phyloP scores from a whole-genome alignment of 2,888 invertebrate species.

The Calameuta idolon region DNA sequence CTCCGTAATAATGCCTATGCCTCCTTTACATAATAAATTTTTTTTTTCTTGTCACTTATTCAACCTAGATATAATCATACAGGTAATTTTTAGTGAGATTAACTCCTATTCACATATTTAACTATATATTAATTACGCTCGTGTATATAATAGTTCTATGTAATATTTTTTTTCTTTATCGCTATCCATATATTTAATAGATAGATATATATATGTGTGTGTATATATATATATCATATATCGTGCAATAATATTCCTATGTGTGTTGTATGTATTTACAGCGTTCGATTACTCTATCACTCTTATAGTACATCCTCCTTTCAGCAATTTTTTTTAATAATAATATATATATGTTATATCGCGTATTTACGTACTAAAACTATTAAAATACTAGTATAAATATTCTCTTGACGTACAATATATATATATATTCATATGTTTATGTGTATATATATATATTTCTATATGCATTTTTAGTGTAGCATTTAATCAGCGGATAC shows the following conservation, averaged over 20 bases:
- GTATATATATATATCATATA: slow-evolving; percentile 32
- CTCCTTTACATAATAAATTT: slow-evolving; percentile 55
- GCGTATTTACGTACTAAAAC: slow-evolving; percentile 56
- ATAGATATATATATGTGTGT: slow-evolving; percentile 33
- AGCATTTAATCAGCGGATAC: slow-evolving; percentile 49
- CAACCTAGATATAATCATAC: slow-evolving; percentile 37
- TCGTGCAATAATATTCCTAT: slow-evolving; percentile 58
- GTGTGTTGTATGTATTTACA: slow-evolving; percentile 61
- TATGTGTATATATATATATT: slow-evolving; percentile 53
- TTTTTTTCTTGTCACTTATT: slow-evolving; percentile 38
- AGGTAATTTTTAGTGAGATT: slow-evolving; percentile 53
- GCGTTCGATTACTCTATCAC: slow-evolving; percentile 40
- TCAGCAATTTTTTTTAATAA: slow-evolving; percentile 21
- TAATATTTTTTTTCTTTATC: slow-evolving; percentile 43
- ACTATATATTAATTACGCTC: slow-evolving; percentile 60
- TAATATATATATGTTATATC: slow-evolving; percentile 42
- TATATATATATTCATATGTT: slow-evolving; percentile 25
- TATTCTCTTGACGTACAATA: slow-evolving; percentile 61
- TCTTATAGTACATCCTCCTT: slow-evolving; percentile 8
- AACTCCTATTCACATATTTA: slow-evolving; percentile 62
- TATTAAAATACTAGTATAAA: slow-evolving; percentile 67
- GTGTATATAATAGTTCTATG: slow-evolving; percentile 62
- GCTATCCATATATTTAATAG: slow-evolving; percentile 53
- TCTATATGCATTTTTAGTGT: slow-evolving; percentile 29
- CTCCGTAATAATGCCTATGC: slow-evolving; percentile 57